phyloP scores from a whole-genome alignment of 2,797 vertebrate species.

The Limnodromus scolopaceus region DNA sequence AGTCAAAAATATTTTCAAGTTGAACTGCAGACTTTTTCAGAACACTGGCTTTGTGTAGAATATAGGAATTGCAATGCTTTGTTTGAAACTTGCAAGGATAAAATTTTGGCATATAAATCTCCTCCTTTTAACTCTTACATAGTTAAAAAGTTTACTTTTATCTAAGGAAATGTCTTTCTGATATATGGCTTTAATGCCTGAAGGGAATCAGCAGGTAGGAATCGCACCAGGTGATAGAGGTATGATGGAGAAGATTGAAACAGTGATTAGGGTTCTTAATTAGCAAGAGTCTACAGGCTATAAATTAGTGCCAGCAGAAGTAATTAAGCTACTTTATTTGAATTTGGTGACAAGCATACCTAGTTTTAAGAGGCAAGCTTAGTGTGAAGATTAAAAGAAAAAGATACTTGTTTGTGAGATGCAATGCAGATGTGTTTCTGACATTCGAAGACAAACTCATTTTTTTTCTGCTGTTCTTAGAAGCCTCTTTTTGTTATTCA shows the following conservation, averaged over 20 bases:
- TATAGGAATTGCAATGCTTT: not conserved
- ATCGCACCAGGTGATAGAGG: slow-evolving; percentile 46
- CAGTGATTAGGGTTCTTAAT: slow-evolving; percentile 61
- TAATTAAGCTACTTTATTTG: slow-evolving; percentile 49
- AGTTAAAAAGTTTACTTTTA: slow-evolving; percentile 33
- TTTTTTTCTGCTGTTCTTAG: not conserved
- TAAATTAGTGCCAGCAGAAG: slow-evolving; percentile 53
- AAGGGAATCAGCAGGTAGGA: slow-evolving; percentile 42
- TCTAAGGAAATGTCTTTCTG: slow-evolving; percentile 35
- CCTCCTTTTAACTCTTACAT: not conserved
- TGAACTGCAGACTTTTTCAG: not conserved
- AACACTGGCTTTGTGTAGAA: not conserved
- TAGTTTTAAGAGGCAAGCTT: not conserved
- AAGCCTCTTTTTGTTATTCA: not conserved
- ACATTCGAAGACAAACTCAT: not conserved
- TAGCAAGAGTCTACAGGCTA: slow-evolving; percentile 60
- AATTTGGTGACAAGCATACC: not conserved
- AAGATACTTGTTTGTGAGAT: not conserved
- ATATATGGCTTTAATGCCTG: slow-evolving; percentile 28
- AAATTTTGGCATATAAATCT: not conserved
- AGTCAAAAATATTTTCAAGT: not conserved
- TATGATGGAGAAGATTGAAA: slow-evolving; percentile 44
- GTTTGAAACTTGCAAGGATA: not conserved
- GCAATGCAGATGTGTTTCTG: not conserved
- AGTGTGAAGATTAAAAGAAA: not conserved